A percentile compares a stretch with the other conserved stretches of the same genome.
phyloP scores from a whole-genome alignment of 2,888 invertebrate species.

The Acholoe squamosa region DNA sequence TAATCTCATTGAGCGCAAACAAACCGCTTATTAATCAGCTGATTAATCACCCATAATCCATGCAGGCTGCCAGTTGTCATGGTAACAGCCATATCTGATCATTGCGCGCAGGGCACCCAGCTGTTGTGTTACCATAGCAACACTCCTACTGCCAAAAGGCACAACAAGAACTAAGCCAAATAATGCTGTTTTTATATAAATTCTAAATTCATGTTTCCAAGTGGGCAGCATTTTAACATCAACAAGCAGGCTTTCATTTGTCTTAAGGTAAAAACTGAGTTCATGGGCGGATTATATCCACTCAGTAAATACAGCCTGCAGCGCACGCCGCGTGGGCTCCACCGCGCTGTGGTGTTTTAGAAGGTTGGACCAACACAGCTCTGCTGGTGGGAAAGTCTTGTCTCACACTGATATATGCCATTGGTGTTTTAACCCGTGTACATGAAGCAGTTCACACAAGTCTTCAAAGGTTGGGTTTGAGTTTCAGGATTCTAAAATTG shows the following conservation, averaged over 20 bases:
- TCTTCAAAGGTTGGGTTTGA: too few relatives aligned
- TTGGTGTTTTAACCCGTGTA: too few relatives aligned
- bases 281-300: not conserved
- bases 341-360: too few relatives aligned
- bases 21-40: not conserved
- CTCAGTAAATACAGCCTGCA: not conserved
- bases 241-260: not conserved
- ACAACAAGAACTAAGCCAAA: not conserved
- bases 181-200: not conserved
- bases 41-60: not conserved
- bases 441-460: too few relatives aligned
- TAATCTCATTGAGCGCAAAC: not conserved
- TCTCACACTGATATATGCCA: too few relatives aligned
- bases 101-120: not conserved
- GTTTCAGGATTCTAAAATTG: too few relatives aligned
- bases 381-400: too few relatives aligned
- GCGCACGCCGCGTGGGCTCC: too few relatives aligned
- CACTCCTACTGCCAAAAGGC: not conserved
- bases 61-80: not conserved
- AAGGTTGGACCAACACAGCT: too few relatives aligned
- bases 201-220: conserved; percentile 6
- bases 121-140: not conserved
- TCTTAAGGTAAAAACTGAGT: not conserved
- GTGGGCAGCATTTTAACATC: not conserved
- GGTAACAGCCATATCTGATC: not conserved